Base-by-base conservation (phyloP, 2,797 vertebrate genomes). In the Pelochelys cantorii region DNA sequence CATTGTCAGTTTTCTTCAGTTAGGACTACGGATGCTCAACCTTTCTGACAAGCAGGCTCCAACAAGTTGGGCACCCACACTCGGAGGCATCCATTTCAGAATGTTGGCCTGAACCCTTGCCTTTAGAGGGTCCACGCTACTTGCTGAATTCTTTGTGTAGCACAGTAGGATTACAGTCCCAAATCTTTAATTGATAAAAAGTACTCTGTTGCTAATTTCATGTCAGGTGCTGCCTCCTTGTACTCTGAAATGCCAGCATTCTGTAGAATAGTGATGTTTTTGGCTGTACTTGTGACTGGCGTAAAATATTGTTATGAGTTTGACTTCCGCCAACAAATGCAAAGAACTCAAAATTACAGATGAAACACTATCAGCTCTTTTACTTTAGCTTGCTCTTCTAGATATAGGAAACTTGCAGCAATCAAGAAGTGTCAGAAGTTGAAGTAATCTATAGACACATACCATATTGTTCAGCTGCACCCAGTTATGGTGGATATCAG, bases 141-240 rank as follows among this genome's bases (percentile, higher is more conserved):
- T 18, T 18, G 56, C 78, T 25, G 37, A 75, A 48, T 4, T 68
- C 86, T 60, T 85, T 59, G 59, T 22, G 29, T 10, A 29, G 5
- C 23, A 9, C 20, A 25, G 55, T 75, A 59, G 54, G 14, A 31
- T 34, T 87, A 15, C 71, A 79, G 5, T 20, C 90, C 3, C 48
- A 42, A 42, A 11, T 42, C 23, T 29, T n/a, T 48, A 20, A 0
- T 3, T 84, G 42, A 0, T 5, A 48, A 5, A 7, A 14, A 57
- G 29, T 31, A 9, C 62, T n/a, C 29, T 13, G 1, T 27, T 60
- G 14, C 55, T 91, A 75, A 27, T 48, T 92, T 22, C 1, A 2
- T 53, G 68, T 80, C 1, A 25, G 20, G 3, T 81, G 48, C 12
- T 4, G 62, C 0, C 0, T 56, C 59, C 48, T 0, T 3, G 80